Evolutionary conservation across 2,888 invertebrate genomes (phyloP).

Genomic region (Nomada fabriciana): DNA sequence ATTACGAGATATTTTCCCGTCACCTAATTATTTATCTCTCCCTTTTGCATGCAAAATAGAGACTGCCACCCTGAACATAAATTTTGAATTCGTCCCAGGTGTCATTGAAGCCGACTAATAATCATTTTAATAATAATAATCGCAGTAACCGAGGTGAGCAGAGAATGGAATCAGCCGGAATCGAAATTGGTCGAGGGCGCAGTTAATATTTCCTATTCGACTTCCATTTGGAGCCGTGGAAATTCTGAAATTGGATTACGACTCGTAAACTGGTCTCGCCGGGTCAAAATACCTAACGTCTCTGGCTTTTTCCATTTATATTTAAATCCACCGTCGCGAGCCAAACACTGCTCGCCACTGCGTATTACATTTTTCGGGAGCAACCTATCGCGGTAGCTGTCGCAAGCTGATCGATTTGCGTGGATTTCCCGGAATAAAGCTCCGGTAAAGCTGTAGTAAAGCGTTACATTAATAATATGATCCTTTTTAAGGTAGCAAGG

Average conservation of each 20-base stretch:
- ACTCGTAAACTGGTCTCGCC: slow-evolving; percentile 16
- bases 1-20: no score
- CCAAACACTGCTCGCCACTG: not conserved
- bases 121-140: no score
- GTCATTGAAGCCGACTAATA: no score
- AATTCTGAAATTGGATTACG: slow-evolving; percentile 25
- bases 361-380: not conserved
- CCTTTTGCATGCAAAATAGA: no score
- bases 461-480: not conserved
- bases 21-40: no score
- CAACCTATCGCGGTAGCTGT: not conserved
- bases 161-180: not conserved
- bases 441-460: no score
- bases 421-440: not conserved
- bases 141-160: not conserved
- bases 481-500: not conserved
- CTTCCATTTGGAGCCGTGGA: slow-evolving; percentile 17
- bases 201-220: slow-evolving; percentile 29
- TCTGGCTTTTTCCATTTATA: slow-evolving; percentile 23
- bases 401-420: not conserved
- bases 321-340: not conserved
- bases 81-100: no score
- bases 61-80: no score
- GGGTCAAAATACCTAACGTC: slow-evolving; percentile 32
- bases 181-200: slow-evolving; percentile 17